Conservation (phyloP, 2,888 invertebrate genomes). For the Parochlus steinenii region DNA sequence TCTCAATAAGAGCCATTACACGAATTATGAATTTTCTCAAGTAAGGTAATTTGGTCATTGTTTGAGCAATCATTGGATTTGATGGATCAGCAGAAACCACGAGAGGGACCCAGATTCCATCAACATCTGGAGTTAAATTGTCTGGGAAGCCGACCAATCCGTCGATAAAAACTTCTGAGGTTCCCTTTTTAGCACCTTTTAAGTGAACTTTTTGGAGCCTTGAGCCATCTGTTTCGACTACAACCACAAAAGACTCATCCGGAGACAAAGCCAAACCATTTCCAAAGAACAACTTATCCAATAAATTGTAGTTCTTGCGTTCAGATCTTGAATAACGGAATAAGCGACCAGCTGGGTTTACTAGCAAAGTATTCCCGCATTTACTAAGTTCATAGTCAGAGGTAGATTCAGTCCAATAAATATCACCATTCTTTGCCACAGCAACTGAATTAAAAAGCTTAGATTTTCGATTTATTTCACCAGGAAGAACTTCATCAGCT, state of each 20-base stretch:
- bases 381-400: constrained; percentile 56
- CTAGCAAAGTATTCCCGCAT: constrained; percentile 40
- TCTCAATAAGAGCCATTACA: constrained; percentile 38
- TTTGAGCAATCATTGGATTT: constrained; percentile 36
- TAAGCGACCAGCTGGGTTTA: constrained; percentile 36
- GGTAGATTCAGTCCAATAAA: constrained; percentile 81
- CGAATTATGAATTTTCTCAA: constrained; percentile 48
- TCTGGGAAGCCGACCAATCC: constrained; percentile 48
- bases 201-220: constrained; percentile 63
- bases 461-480: constrained; percentile 34
- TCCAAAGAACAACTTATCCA: constrained; percentile 64
- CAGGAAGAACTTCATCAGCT: constrained; percentile 48
- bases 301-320: constrained; percentile 56
- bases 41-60: constrained; percentile 44
- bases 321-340: constrained; percentile 63
- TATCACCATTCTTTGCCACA: constrained; percentile 59
- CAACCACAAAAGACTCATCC: constrained; percentile 64
- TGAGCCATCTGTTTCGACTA: constrained; percentile 50
- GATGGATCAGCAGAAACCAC: constrained; percentile 36
- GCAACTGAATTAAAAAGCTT: constrained; percentile 60
- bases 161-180: constrained; percentile 60
- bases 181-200: constrained; percentile 65
- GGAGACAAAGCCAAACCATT: constrained; percentile 76
- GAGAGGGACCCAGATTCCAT: constrained; percentile 46
- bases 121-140: constrained; percentile 20